Conservation (phyloP, 2,113 vertebrate genomes). For the Pteropus alecto region DNA sequence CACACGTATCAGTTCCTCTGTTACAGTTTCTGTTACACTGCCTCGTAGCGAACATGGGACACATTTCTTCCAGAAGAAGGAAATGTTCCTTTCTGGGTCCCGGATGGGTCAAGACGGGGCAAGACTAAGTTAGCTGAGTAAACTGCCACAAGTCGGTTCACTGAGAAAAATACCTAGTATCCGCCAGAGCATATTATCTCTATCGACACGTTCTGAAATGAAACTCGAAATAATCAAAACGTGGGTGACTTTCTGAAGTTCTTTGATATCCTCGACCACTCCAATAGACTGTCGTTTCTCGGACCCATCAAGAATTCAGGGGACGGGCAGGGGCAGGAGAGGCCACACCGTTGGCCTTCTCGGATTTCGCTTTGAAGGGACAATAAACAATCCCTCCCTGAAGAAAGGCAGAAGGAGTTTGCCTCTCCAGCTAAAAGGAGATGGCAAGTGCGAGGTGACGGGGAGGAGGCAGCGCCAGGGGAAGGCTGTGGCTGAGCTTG, state of each 20-base stretch:
- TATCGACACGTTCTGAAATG: conserved; percentile 6
- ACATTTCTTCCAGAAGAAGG: background rate
- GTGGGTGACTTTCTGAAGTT: conserved; percentile 16
- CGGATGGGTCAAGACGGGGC: background rate
- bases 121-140: background rate
- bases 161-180: conserved; percentile 8
- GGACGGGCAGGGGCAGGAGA: conserved; percentile 35
- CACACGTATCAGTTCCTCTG: background rate
- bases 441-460: conserved; percentile 52
- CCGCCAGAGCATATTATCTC: background rate
- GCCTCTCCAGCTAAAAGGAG: conserved; percentile 70
- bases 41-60: background rate
- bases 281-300: conserved; percentile 4
- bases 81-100: background rate
- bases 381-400: conserved; percentile 69
- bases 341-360: conserved; percentile 56
- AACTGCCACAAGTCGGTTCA: conserved; percentile 27
- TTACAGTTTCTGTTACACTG: background rate
- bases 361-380: conserved; percentile 62
- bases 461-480: conserved; percentile 37
- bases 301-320: conserved; percentile 55
- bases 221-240: conserved; percentile 36
- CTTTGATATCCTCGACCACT: conserved; percentile 20
- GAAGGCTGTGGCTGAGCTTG: conserved; percentile 45
- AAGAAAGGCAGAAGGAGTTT: conserved; percentile 43